Conservation (phyloP, 2,797 vertebrate genomes). For the Myotis pilosus region DNA sequence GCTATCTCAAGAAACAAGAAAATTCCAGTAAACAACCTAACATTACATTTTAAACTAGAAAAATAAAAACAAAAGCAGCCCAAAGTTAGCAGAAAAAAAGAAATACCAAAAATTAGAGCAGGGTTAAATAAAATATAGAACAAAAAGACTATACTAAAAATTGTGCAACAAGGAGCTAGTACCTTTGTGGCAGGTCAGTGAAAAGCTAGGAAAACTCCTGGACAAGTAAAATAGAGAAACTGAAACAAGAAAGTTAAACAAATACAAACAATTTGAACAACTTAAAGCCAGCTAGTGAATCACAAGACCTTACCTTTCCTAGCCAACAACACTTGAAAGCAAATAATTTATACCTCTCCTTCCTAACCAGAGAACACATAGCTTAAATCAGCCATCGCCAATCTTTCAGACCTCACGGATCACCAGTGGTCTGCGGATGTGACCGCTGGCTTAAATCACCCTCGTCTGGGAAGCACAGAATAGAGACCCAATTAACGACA, state of each 20-base stretch:
- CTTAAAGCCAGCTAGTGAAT: background rate
- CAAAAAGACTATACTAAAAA: background rate
- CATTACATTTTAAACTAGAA: background rate
- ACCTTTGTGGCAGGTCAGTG: background rate
- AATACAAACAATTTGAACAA: background rate
- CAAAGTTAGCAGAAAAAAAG: background rate
- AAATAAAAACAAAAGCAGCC: background rate
- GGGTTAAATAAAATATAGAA: background rate
- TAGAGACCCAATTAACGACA: background rate
- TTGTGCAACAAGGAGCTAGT: background rate
- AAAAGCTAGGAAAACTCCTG: background rate
- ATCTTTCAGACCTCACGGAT: too few relatives aligned
- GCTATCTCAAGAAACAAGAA: background rate
- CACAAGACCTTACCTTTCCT: background rate
- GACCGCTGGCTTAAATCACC: background rate
- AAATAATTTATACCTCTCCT: background rate
- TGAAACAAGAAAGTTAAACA: background rate
- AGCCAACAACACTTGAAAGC: background rate
- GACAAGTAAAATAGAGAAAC: background rate
- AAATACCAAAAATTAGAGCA: background rate
- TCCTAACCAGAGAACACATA: background rate
- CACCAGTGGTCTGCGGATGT: too few relatives aligned
- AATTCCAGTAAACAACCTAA: background rate
- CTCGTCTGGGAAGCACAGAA: background rate
- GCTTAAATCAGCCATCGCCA: background rate